Percentiles rank a stretch among this genome's conserved stretches.
Conservation (phyloP, 2,888 invertebrate species). For the Ashinkailepas kermadecensis region DNA sequence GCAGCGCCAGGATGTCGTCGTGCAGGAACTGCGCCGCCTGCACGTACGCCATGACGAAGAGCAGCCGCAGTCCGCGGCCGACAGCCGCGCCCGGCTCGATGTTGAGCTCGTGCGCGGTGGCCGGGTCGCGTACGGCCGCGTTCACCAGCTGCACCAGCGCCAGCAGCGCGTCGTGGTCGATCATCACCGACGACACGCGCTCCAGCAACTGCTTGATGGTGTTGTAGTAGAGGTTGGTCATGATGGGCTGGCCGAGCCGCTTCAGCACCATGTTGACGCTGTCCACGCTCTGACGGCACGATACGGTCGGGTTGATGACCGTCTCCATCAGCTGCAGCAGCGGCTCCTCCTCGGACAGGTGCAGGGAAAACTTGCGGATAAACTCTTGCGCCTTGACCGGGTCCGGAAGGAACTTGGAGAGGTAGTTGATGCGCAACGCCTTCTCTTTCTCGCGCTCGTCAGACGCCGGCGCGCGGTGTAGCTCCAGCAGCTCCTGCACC, state of each 20-base stretch:
- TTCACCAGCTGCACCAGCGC: constrained; percentile 55
- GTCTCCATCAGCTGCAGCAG: constrained; percentile 71
- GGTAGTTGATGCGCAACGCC: constrained; percentile 44
- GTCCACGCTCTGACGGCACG: constrained; percentile 89
- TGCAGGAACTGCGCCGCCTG: constrained; percentile 89
- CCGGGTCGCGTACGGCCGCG: constrained; percentile 64
- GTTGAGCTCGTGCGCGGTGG: constrained; percentile 65
- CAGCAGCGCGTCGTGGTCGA: constrained; percentile 76
- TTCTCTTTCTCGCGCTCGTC: constrained; percentile 65
- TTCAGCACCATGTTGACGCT: constrained; percentile 62
- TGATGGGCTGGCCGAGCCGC: constrained; percentile 86
- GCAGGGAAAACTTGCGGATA: constrained; percentile 68
- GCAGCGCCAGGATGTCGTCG: constrained; percentile 67
- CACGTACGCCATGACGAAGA: constrained; percentile 82
- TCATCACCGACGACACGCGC: constrained; percentile 90
- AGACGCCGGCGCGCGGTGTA: constrained; percentile 58
- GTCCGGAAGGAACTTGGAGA: constrained; percentile 79
- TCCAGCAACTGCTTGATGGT: constrained; percentile 92
- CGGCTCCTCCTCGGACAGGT: constrained; percentile 63
- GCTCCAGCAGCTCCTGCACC: constrained; percentile 78
- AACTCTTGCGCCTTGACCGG: constrained; percentile 85
- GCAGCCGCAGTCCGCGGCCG: constrained; percentile 77
- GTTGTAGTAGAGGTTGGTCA: constrained; percentile 92
- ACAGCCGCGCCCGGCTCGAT: constrained; percentile 72
- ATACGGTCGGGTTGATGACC: constrained; percentile 68